Evolutionary conservation across 2,888 invertebrate species (phyloP).

Genomic region (Habroteleia sp.): DNA sequence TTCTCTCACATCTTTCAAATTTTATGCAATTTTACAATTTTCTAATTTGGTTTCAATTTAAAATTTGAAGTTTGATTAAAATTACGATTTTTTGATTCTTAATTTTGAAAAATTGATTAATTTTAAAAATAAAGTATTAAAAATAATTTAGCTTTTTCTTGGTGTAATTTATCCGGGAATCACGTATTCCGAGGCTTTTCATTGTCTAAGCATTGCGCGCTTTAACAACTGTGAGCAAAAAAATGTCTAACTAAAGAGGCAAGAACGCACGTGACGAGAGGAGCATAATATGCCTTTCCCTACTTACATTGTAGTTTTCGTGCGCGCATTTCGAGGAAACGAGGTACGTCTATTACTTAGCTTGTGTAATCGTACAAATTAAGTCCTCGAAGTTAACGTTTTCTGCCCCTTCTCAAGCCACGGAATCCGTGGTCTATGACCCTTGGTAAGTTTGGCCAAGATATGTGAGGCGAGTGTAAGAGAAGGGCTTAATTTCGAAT

Average conservation of each 20-base stretch:
- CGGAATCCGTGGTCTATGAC: slow-evolving; percentile 45
- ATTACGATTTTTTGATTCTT: too few relatives aligned
- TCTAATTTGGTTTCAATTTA: too few relatives aligned
- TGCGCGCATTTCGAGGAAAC: slow-evolving; percentile 56
- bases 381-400: slow-evolving; percentile 57
- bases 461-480: slow-evolving; percentile 13
- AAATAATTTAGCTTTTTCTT: neutral
- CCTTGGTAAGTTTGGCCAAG: slow-evolving; percentile 47
- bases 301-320: slow-evolving; percentile 54
- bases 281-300: slow-evolving; percentile 48
- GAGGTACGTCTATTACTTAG: slow-evolving; percentile 57
- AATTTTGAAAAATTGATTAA: too few relatives aligned
- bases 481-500: slow-evolving; percentile 38
- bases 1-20: too few relatives aligned
- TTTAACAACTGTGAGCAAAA: slow-evolving; percentile 44
- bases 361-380: slow-evolving; percentile 60
- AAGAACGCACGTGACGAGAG: slow-evolving; percentile 55
- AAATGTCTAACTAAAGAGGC: slow-evolving; percentile 49
- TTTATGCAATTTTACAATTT: too few relatives aligned
- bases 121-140: too few relatives aligned
- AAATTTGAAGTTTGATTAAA: too few relatives aligned
- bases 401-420: slow-evolving; percentile 32
- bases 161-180: slow-evolving; percentile 10
- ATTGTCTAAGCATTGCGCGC: slow-evolving; percentile 27
- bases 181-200: slow-evolving; percentile 27